phyloP scores from a whole-genome alignment of 1,140 invertebrate species.

The Lordiphosa collinella region DNA sequence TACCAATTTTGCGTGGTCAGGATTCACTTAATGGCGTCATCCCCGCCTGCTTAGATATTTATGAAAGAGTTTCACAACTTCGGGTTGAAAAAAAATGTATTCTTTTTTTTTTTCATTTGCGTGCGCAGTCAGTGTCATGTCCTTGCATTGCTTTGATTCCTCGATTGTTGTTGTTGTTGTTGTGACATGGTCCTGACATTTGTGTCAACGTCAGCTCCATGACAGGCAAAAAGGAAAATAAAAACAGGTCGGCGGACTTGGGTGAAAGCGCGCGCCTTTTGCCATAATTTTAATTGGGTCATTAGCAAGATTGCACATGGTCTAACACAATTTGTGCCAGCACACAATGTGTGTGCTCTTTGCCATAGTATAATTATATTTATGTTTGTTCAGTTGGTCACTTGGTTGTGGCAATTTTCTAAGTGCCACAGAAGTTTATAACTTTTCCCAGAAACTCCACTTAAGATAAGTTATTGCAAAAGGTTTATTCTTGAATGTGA shows the following conservation, averaged over 20 bases:
- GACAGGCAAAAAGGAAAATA: constrained; percentile 3
- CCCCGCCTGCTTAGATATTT: constrained; percentile 13
- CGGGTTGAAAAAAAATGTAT: not conserved
- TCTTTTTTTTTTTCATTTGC: constrained; percentile 1
- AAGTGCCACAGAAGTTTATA: constrained; percentile 4
- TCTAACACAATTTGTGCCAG: constrained; percentile 13
- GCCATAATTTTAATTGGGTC: constrained; percentile 24
- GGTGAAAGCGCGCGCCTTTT: constrained; percentile 12
- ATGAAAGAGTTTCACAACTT: constrained; percentile 5
- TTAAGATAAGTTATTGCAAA: constrained; percentile 5
- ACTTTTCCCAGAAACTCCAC: not conserved
- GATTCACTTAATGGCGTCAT: constrained; percentile 9
- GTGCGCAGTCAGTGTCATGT: constrained; percentile 8
- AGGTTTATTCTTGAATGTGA: constrained; percentile 4
- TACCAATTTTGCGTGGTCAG: not conserved
- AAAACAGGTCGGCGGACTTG: constrained; percentile 1
- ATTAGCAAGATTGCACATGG: constrained; percentile 15
- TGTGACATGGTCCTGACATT: constrained; percentile 12
- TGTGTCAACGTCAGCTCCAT: constrained; percentile 7
- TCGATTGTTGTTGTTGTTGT: constrained; percentile 9
- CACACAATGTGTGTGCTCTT: not conserved
- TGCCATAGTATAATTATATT: constrained; percentile 12
- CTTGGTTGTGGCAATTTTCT: constrained; percentile 6
- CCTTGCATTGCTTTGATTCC: constrained; percentile 11
- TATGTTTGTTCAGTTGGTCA: constrained; percentile 6